phyloP scores from a whole-genome alignment of 2,113 vertebrate genomes.

The Mus spicilegus region DNA sequence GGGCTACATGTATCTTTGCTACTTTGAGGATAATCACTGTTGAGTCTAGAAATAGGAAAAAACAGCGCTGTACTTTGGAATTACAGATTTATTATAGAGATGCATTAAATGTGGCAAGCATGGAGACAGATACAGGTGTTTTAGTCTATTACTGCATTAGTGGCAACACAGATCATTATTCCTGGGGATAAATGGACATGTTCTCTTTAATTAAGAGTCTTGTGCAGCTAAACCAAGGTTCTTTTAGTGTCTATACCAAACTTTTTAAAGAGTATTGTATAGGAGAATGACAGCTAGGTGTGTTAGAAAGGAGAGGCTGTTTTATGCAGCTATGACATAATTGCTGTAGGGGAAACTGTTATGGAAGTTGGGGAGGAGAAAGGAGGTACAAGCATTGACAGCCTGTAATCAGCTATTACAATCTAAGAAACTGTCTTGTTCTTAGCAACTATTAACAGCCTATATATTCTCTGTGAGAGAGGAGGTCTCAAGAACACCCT shows the following conservation, averaged over 20 bases:
- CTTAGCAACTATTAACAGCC: not conserved
- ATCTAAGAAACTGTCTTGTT: not conserved
- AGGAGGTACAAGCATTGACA: not conserved
- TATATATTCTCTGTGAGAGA: not conserved
- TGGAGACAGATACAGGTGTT: not conserved
- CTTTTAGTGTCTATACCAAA: not conserved
- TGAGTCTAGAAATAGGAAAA: not conserved
- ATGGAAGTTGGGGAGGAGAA: rapidly evolving
- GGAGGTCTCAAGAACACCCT: not conserved
- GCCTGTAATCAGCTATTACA: not conserved
- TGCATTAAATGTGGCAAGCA: not conserved
- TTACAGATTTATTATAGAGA: slow-evolving; percentile 1
- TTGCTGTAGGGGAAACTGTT: not conserved
- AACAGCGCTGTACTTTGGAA: not conserved
- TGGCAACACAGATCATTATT: not conserved
- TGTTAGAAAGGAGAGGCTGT: not conserved
- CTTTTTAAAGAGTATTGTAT: not conserved
- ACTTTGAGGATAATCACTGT: slow-evolving; percentile 6
- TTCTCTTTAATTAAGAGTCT: not conserved
- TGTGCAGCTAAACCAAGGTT: not conserved
- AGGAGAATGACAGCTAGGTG: not conserved
- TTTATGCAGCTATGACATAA: not conserved
- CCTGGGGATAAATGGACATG: not conserved
- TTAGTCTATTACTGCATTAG: not conserved
- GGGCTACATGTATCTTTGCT: not conserved